A percentile compares a stretch with the other conserved stretches of the same genome.
Evolutionary conservation across 2,888 invertebrate species (phyloP).

Genomic region (Cosmorhoe ocellata): DNA sequence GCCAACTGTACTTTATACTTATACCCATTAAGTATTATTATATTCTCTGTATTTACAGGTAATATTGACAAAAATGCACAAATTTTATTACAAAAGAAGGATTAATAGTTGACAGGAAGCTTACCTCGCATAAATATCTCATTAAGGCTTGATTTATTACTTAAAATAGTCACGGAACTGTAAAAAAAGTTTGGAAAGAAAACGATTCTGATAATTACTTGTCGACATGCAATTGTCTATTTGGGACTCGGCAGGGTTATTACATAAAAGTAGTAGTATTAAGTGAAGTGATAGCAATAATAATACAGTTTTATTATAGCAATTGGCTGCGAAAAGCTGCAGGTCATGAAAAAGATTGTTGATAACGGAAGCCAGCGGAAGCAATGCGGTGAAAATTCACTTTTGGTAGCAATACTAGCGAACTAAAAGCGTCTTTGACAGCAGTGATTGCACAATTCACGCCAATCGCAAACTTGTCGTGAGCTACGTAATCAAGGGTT

Average conservation of each 20-base stretch:
- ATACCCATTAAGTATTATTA: too few relatives aligned
- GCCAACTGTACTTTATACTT: not conserved
- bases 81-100: constrained; percentile 62
- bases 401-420: too few relatives aligned
- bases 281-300: too few relatives aligned
- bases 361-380: too few relatives aligned
- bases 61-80: constrained; percentile 58
- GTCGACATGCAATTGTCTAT: constrained; percentile 81
- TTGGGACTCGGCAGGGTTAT: constrained; percentile 51
- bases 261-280: too few relatives aligned
- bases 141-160: constrained; percentile 78
- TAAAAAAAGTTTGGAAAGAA: constrained; percentile 71
- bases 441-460: too few relatives aligned
- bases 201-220: constrained; percentile 78
- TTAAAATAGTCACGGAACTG: constrained; percentile 73
- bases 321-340: too few relatives aligned
- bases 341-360: too few relatives aligned
- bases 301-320: too few relatives aligned
- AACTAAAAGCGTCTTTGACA: too few relatives aligned
- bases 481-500: not conserved
- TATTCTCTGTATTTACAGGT: constrained; percentile 31
- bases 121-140: constrained; percentile 78
- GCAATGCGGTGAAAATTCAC: too few relatives aligned
- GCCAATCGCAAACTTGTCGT: too few relatives aligned
- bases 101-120: constrained; percentile 76